A percentile compares a stretch with the other conserved stretches of the same genome.
phyloP scores from a whole-genome alignment of 2,113 vertebrate genomes.

The Echinops telfairi region DNA sequence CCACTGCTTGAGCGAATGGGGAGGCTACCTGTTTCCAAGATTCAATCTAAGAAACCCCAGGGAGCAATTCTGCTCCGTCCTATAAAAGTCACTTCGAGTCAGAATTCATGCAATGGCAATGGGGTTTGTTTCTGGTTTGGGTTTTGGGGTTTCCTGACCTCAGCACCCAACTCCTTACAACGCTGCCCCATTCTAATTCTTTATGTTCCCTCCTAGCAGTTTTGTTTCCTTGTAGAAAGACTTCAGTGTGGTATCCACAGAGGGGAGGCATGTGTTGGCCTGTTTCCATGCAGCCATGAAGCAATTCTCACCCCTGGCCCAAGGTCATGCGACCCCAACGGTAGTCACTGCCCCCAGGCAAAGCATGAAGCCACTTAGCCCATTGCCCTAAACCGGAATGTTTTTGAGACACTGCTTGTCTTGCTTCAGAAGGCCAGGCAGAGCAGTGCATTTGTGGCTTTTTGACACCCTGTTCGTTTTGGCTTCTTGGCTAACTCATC shows the following conservation, averaged over 20 bases:
- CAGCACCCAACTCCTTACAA: too few relatives aligned
- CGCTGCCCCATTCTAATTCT: not conserved
- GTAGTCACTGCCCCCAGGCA: not conserved
- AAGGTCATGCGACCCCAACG: not conserved
- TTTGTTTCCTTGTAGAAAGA: not conserved
- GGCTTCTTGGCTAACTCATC: not conserved
- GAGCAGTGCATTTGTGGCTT: not conserved
- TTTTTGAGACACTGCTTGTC: slow-evolving; percentile 1
- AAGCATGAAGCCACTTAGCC: not conserved
- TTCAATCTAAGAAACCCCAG: too few relatives aligned
- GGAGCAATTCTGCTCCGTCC: too few relatives aligned
- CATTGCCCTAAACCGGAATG: not conserved
- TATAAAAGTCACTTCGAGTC: too few relatives aligned
- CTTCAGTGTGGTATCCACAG: not conserved
- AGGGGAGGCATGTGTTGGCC: not conserved
- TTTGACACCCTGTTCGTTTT: not conserved
- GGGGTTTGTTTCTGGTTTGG: too few relatives aligned
- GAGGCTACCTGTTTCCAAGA: too few relatives aligned
- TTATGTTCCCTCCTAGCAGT: not conserved
- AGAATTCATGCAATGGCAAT: too few relatives aligned
- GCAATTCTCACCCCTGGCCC: not conserved
- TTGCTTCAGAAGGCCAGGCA: not conserved
- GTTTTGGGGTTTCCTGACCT: too few relatives aligned
- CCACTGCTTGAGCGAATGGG: too few relatives aligned
- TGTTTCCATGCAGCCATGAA: not conserved